Percentiles rank a stretch among this genome's conserved stretches.
phyloP scores from a whole-genome alignment of 2,113 vertebrate species.

The Typhlomys cinereus region DNA sequence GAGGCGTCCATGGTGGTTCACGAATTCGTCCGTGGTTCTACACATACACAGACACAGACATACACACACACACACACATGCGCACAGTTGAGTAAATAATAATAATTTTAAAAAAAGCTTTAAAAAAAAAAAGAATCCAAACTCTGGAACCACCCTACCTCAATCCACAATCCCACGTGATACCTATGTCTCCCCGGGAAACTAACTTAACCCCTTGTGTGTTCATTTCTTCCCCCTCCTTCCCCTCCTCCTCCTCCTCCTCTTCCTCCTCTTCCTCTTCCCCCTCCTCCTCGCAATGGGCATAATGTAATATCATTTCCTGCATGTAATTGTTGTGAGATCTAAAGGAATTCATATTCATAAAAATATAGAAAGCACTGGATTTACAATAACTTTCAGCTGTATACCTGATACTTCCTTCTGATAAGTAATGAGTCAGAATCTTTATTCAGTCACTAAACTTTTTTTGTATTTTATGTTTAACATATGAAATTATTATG shows the following conservation, averaged over 20 bases:
- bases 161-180: neutral
- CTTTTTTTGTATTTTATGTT: neutral
- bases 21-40: no score
- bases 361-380: constrained; percentile 37
- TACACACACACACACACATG: no score
- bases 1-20: no score
- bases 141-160: neutral
- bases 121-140: neutral
- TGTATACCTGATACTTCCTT: constrained; percentile 41
- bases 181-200: neutral
- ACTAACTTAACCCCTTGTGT: neutral
- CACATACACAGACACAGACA: no score
- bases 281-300: neutral
- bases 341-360: neutral
- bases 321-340: neutral
- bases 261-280: no score
- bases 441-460: constrained; percentile 4
- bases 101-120: no score
- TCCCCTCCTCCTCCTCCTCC: no score
- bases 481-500: no score
- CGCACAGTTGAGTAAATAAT: no score
- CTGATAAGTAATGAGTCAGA: neutral
- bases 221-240: neutral
- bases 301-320: neutral
- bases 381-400: neutral